These are phyloP conservation scores for Calyptommatus sinebrachiatus DNA, from an alignment of 2,113 vertebrate species.

Conservation along the genomic window DNA sequence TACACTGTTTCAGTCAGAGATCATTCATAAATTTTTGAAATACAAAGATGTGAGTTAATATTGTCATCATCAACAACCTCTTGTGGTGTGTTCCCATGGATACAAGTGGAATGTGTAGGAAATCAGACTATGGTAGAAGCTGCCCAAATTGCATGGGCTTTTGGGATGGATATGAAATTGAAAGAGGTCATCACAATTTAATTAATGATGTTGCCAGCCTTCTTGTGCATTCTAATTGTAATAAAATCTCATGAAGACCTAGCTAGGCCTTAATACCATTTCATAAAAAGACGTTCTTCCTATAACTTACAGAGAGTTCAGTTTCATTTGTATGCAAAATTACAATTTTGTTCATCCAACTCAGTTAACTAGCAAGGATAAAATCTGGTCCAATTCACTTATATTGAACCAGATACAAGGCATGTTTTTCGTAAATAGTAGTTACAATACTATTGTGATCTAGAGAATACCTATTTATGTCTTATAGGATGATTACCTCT, in stretches of 20 bases:
- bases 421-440: not conserved
- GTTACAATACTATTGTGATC: not conserved
- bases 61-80: constrained; percentile 15
- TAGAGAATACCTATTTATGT: not conserved
- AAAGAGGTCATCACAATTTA: constrained; percentile 27
- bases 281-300: not conserved
- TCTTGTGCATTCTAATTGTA: constrained; percentile 27
- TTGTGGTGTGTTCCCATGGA: constrained; percentile 33
- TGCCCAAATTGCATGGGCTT: constrained; percentile 7
- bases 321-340: not conserved
- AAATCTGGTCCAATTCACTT: not conserved
- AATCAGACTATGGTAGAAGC: not conserved
- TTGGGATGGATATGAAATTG: constrained; percentile 35
- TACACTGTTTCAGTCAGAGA: not conserved
- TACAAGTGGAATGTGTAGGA: not conserved
- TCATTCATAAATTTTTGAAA: not conserved
- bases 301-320: not conserved
- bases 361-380: not conserved
- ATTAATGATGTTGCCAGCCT: constrained; percentile 14
- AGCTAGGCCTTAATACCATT: constrained; percentile 1
- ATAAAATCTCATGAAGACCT: not conserved
- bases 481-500: not conserved
- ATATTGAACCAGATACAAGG: not conserved
- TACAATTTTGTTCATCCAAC: not conserved
- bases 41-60: not conserved